Conservation (phyloP, 2,797 vertebrate genomes). For the Sebastes diploproa region DNA sequence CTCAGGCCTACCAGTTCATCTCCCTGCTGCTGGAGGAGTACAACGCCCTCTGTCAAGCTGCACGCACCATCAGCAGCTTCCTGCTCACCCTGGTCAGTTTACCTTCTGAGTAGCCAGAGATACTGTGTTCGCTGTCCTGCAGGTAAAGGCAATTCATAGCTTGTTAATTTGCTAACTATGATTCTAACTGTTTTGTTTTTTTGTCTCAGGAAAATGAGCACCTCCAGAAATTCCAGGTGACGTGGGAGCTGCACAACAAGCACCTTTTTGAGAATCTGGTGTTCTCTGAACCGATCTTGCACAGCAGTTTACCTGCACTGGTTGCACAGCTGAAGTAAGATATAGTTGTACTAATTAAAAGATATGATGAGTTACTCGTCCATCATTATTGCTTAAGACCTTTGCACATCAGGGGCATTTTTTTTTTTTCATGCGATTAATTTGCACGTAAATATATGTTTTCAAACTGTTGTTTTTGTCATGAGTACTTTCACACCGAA, state of each 20-base stretch:
- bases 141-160: neutral
- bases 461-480: too few relatives aligned
- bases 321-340: conserved; percentile 94
- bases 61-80: conserved; percentile 96
- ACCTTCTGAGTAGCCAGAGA: neutral
- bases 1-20: conserved; percentile 95
- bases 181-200: neutral
- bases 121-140: neutral
- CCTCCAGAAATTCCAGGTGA: conserved; percentile 98
- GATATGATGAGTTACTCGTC: neutral
- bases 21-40: conserved; percentile 97
- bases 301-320: conserved; percentile 92
- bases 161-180: neutral
- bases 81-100: conserved; percentile 92
- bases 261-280: conserved; percentile 98
- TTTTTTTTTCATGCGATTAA: too few relatives aligned
- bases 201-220: conserved; percentile 91
- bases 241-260: conserved; percentile 98
- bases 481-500: too few relatives aligned
- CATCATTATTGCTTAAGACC: neutral
- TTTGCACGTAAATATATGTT: too few relatives aligned
- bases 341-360: neutral
- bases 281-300: conserved; percentile 95
- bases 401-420: too few relatives aligned
- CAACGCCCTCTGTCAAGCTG: conserved; percentile 94